Percentiles rank a stretch among this genome's conserved stretches.
Conservation (phyloP, 2,888 invertebrate species). For the Drosophila neutralis region DNA sequence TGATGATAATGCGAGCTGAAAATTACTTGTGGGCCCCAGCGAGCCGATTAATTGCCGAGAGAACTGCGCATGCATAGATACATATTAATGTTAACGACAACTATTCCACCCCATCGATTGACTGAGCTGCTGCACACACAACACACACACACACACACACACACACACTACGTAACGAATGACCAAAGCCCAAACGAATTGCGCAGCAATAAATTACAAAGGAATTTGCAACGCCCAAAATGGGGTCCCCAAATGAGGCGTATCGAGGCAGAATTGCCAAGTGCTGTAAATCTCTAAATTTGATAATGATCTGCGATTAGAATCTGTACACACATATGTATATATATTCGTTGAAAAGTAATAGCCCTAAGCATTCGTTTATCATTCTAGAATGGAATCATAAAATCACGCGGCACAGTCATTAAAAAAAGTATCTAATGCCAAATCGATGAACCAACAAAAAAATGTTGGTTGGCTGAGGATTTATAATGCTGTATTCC, state of each 20-base stretch:
- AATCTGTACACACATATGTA: not conserved
- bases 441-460: not conserved
- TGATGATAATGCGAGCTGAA: slow-evolving; percentile 43
- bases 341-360: not conserved
- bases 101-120: slow-evolving; percentile 44
- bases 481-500: not conserved
- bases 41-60: slow-evolving; percentile 67
- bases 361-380: not conserved
- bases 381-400: not conserved
- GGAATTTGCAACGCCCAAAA: slow-evolving; percentile 70
- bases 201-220: slow-evolving; percentile 69
- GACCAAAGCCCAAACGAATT: slow-evolving; percentile 69
- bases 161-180: slow-evolving; percentile 48
- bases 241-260: slow-evolving; percentile 43
- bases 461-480: not conserved
- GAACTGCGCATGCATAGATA: slow-evolving; percentile 53
- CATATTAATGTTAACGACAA: slow-evolving; percentile 45
- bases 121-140: not conserved
- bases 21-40: slow-evolving; percentile 16
- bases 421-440: not conserved
- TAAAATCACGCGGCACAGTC: not conserved
- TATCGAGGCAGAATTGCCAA: slow-evolving; percentile 29
- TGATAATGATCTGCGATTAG: slow-evolving; percentile 21
- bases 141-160: slow-evolving; percentile 1
- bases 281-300: slow-evolving; percentile 35